Conservation (phyloP, 1,140 invertebrate species). For the Macrobrachium rosenbergii region DNA sequence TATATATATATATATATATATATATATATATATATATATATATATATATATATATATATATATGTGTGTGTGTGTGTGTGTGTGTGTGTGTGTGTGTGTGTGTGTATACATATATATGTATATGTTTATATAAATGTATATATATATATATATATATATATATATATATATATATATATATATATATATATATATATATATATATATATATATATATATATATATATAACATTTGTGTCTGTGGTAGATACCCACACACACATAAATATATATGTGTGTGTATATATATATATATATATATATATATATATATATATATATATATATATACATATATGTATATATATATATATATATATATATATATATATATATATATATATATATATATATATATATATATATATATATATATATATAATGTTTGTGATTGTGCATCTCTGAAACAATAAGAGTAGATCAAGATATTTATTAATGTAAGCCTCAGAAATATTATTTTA, state of each 20-base stretch:
- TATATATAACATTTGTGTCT: no score
- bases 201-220: slow-evolving; percentile 14
- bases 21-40: neutral
- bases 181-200: slow-evolving; percentile 22
- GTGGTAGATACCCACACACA: neutral
- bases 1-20: neutral
- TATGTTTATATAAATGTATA: neutral
- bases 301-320: slow-evolving; percentile 13
- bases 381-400: slow-evolving; percentile 16
- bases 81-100: neutral
- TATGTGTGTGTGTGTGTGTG: neutral
- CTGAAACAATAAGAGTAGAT: no score
- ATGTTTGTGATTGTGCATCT: no score
- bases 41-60: slow-evolving; percentile 17
- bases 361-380: slow-evolving; percentile 15
- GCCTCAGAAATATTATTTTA: no score
- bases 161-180: slow-evolving; percentile 19
- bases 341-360: neutral
- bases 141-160: slow-evolving; percentile 22
- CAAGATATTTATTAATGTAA: no score
- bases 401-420: slow-evolving; percentile 16
- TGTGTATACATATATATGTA: neutral
- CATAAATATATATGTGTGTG: neutral
- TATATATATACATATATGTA: neutral
- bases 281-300: slow-evolving; percentile 15